phyloP scores from a whole-genome alignment of 2,113 vertebrate genomes.

The Actenoides lindsayi region DNA sequence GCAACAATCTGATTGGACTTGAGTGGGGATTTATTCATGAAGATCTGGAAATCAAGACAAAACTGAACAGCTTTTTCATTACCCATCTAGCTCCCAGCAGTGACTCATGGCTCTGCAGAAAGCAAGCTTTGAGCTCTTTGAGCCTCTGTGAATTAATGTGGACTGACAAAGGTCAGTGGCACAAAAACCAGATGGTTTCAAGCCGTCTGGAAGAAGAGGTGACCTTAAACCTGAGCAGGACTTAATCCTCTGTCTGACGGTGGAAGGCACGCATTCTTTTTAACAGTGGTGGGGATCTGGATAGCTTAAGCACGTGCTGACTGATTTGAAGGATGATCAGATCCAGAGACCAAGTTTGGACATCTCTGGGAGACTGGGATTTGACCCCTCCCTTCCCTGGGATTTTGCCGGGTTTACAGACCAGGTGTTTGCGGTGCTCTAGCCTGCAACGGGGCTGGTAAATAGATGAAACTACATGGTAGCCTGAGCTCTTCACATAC shows the following conservation, averaged over 20 bases:
- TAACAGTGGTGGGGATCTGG: not conserved
- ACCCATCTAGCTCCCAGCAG: not conserved
- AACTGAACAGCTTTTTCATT: slow-evolving; percentile 34
- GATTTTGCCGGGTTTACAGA: not conserved
- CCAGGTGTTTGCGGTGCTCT: not conserved
- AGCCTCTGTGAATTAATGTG: not conserved
- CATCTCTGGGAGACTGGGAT: not conserved
- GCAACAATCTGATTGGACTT: not conserved
- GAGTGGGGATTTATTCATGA: not conserved
- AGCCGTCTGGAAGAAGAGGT: not conserved
- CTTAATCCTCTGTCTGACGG: not conserved
- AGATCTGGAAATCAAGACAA: slow-evolving; percentile 25
- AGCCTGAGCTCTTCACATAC: not conserved
- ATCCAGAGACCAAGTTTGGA: not conserved
- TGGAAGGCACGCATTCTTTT: not conserved
- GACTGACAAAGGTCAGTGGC: slow-evolving; percentile 27
- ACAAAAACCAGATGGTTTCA: slow-evolving; percentile 19
- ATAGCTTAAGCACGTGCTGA: not conserved
- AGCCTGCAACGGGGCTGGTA: not conserved
- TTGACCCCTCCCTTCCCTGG: not conserved
- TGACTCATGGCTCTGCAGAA: not conserved
- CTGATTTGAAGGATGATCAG: not conserved
- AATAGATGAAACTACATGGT: not conserved
- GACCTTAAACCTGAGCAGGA: slow-evolving; percentile 40
- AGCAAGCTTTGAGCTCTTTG: not conserved